A percentile compares a stretch with the other conserved stretches of the same genome.
phyloP scores from a whole-genome alignment of 2,113 vertebrate species.

The Turnix velox region DNA sequence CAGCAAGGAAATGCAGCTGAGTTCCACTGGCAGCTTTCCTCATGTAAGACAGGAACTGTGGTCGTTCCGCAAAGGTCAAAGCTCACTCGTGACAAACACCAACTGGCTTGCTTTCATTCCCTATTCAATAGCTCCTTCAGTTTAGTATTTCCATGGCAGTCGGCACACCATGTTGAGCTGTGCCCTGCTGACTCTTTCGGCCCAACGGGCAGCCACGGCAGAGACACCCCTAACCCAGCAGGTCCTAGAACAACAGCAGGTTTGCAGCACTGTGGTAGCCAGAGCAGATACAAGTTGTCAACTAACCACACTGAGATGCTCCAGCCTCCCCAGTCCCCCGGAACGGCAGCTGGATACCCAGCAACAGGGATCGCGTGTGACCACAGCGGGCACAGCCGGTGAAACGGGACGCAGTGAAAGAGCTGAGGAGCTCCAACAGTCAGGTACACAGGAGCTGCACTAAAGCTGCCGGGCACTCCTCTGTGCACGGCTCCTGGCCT shows the following conservation, averaged over 20 bases:
- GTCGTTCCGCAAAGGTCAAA: neutral
- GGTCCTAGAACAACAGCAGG: neutral
- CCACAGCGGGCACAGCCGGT: rapidly evolving
- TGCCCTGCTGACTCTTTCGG: neutral
- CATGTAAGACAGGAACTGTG: neutral
- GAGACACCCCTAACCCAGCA: neutral
- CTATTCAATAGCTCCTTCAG: neutral
- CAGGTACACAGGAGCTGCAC: neutral
- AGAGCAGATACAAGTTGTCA: neutral
- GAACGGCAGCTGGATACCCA: rapidly evolving
- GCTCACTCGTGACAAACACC: neutral
- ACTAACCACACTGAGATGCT: rapidly evolving
- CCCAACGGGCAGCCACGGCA: neutral
- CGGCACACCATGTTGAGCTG: rapidly evolving
- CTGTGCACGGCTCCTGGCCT: neutral
- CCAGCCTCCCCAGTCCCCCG: rapidly evolving
- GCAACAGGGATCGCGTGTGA: neutral
- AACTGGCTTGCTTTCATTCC: neutral
- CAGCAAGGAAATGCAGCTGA: neutral
- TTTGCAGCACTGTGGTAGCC: neutral
- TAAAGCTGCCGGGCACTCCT: neutral
- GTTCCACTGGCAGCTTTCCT: neutral
- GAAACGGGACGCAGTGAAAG: rapidly evolving
- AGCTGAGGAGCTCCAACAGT: neutral
- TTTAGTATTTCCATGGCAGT: neutral